Percentiles rank a stretch among this genome's conserved stretches.
Evolutionary conservation across 2,113 vertebrate species (phyloP).

Genomic region (Melanostigma gelatinosum): DNA sequence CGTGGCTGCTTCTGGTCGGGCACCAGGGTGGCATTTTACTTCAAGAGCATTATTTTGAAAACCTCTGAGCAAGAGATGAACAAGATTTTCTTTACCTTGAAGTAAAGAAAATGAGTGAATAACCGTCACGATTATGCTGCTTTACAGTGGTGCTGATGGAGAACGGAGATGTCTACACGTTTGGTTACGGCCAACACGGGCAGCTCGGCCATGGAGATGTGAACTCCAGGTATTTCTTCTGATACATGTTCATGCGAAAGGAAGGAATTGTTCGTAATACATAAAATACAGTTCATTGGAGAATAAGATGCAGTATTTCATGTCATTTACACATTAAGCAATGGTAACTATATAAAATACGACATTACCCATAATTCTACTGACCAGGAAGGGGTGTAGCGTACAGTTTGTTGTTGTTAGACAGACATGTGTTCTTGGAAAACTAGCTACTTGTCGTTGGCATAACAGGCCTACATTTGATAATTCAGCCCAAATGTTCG

Average conservation of each 20-base stretch:
- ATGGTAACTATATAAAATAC: neutral
- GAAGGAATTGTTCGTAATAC: neutral
- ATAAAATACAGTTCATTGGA: neutral
- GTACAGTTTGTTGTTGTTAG: neutral
- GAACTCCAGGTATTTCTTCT: conserved; percentile 90
- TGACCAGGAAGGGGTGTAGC: neutral
- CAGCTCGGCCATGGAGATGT: conserved; percentile 98
- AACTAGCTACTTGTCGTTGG: neutral
- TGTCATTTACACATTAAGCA: neutral
- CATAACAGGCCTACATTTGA: neutral
- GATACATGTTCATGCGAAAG: neutral
- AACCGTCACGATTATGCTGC: conserved; percentile 6
- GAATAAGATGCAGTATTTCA: neutral
- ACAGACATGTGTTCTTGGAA: neutral
- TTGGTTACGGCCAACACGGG: conserved; percentile 98
- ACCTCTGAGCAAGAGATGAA: neutral
- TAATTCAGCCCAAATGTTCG: neutral
- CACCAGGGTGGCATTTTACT: neutral
- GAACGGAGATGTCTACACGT: conserved; percentile 98
- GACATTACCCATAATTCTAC: neutral
- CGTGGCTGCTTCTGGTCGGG: neutral
- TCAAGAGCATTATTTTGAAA: neutral
- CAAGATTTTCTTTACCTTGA: neutral
- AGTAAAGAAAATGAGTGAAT: neutral
- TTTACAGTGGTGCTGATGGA: conserved; percentile 96